Percentiles rank a stretch among this genome's conserved stretches.
Evolutionary conservation across 2,113 vertebrate genomes (phyloP).

Genomic region (Anseranas semipalmata): DNA sequence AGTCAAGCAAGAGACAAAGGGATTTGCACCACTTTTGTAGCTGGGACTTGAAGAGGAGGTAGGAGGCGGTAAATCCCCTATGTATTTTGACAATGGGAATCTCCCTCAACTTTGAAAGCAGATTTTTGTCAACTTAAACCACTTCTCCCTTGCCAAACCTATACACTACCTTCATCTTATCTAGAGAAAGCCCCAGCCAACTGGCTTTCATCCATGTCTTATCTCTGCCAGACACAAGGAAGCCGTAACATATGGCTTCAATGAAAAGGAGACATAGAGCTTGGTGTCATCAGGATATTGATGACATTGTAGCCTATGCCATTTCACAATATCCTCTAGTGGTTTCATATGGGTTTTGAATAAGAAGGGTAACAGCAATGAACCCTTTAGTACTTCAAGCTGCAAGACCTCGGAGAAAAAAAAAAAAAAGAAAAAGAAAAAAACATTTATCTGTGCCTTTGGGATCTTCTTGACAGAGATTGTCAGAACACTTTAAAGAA

Average conservation of each 20-base stretch:
- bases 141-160: constrained; percentile 37
- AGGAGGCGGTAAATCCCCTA: not conserved
- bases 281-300: constrained; percentile 66
- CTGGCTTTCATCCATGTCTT: constrained; percentile 67
- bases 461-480: constrained; percentile 41
- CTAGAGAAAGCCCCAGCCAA: constrained; percentile 39
- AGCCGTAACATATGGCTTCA: constrained; percentile 56
- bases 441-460: not conserved
- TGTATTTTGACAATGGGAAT: constrained; percentile 23
- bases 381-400: constrained; percentile 1
- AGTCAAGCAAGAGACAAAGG: not conserved
- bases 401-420: not conserved
- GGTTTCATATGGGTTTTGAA: constrained; percentile 44
- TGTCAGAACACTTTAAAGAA: constrained; percentile 35
- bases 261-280: constrained; percentile 51
- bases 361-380: constrained; percentile 25
- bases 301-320: constrained; percentile 52
- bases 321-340: constrained; percentile 52
- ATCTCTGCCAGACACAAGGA: constrained; percentile 66
- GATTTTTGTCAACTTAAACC: constrained; percentile 44
- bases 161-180: constrained; percentile 60
- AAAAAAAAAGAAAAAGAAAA: not conserved
- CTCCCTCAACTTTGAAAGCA: constrained; percentile 36
- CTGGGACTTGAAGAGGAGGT: not conserved
- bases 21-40: not conserved